Percentiles rank a stretch among this genome's conserved stretches.
These are phyloP conservation scores for Cerastis rubricosa DNA, from an alignment of 2,888 invertebrate genomes.

Conservation along the genomic window DNA sequence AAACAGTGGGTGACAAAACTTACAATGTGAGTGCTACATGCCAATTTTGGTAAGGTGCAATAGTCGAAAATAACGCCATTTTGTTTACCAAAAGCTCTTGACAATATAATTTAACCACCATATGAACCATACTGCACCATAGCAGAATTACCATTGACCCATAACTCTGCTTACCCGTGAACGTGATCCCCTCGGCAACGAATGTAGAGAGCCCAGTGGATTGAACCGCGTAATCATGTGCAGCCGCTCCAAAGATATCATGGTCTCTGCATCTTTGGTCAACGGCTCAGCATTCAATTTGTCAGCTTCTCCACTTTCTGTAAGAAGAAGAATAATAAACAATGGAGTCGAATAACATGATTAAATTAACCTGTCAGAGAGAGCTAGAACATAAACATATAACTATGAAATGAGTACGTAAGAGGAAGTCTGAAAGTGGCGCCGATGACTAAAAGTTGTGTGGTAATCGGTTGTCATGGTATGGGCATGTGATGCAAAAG, in stretches of 20 bases:
- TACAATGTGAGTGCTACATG: not conserved
- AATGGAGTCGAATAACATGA: not conserved
- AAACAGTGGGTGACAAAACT: not conserved
- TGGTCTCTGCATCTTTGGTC: constrained; percentile 93
- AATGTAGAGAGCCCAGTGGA: constrained; percentile 94
- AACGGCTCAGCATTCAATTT: constrained; percentile 92
- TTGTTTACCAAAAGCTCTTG: not conserved
- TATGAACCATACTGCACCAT: not conserved
- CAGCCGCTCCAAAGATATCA: constrained; percentile 93
- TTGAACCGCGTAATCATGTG: constrained; percentile 94
- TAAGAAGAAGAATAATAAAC: constrained; percentile 1
- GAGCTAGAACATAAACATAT: too few species aligned
- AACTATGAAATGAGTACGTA: too few species aligned
- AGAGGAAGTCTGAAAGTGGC: too few species aligned
- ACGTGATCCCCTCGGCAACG: constrained; percentile 92
- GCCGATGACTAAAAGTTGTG: too few species aligned
- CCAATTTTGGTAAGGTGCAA: not conserved
- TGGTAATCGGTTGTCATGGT: too few species aligned
- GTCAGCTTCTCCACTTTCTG: constrained; percentile 91
- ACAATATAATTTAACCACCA: not conserved
- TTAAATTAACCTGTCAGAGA: not conserved
- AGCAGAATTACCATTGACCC: not conserved
- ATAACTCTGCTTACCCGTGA: constrained; percentile 83
- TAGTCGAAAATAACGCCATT: not conserved
- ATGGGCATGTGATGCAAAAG: too few species aligned